Percentiles rank a stretch among this genome's conserved stretches.
phyloP scores from a whole-genome alignment of 2,797 vertebrate genomes.

The Acanthurus tractus region DNA sequence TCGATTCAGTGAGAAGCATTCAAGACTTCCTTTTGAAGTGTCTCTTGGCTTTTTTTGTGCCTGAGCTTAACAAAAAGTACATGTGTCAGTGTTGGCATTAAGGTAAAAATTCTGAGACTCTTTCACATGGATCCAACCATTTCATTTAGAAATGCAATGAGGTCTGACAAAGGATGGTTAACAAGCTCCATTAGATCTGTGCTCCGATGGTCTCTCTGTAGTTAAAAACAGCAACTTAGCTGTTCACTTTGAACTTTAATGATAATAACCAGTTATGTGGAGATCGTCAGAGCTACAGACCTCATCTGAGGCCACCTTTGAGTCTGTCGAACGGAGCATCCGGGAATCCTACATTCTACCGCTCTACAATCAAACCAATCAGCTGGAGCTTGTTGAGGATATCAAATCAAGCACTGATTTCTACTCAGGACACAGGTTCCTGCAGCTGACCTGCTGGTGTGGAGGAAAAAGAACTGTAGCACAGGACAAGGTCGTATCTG shows the following conservation, averaged over 20 bases:
- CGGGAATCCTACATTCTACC: not conserved
- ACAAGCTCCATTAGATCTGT: no score
- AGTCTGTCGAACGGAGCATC: not conserved
- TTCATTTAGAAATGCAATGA: no score
- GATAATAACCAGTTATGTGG: conserved; percentile 4
- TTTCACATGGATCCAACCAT: no score
- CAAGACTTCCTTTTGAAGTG: no score
- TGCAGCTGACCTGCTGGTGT: not conserved
- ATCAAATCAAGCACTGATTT: conserved; percentile 5
- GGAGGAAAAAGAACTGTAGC: not conserved
- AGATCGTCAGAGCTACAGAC: conserved; percentile 20
- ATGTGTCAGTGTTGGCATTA: no score
- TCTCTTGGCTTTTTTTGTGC: no score
- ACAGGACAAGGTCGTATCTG: not conserved
- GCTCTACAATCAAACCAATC: conserved; percentile 5
- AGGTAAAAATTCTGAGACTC: no score
- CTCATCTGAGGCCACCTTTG: not conserved
- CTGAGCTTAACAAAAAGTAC: no score
- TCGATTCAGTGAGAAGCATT: no score
- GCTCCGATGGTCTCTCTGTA: no score
- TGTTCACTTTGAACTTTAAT: not conserved
- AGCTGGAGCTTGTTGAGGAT: not conserved
- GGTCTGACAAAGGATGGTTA: no score
- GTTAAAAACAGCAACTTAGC: not conserved
- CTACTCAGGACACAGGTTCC: not conserved